Evolutionary conservation across 2,797 vertebrate genomes (phyloP).

Genomic region (Pipistrellus kuhlii): DNA sequence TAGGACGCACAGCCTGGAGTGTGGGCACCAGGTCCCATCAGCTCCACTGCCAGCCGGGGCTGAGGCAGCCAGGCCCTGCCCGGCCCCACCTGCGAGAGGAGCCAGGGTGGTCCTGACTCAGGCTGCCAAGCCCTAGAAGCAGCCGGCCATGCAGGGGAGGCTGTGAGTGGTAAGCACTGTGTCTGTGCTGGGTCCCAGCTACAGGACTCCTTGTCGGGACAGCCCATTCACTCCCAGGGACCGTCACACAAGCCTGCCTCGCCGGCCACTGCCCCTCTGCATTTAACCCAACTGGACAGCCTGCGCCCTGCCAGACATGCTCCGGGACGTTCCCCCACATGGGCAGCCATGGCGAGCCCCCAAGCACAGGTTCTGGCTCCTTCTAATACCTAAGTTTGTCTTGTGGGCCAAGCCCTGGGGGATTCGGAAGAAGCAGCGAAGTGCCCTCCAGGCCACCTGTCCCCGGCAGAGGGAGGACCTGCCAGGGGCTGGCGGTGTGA

Average conservation of each 20-base stretch:
- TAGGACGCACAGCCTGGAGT: neutral
- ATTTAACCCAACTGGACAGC: neutral
- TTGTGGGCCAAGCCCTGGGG: no score
- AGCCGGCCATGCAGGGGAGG: neutral
- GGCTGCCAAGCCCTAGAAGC: neutral
- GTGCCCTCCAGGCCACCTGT: neutral
- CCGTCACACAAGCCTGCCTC: neutral
- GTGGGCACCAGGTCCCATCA: neutral
- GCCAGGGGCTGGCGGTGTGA: rapidly evolving
- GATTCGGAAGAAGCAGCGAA: neutral
- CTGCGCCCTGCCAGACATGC: neutral
- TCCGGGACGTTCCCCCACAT: no score
- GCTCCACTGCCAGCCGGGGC: neutral
- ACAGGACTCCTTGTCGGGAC: no score
- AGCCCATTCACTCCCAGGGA: no score
- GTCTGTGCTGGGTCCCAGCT: neutral
- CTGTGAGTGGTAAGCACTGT: neutral
- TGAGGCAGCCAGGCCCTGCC: neutral
- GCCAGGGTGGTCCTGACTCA: rapidly evolving
- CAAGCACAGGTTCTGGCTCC: neutral
- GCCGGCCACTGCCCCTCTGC: rapidly evolving
- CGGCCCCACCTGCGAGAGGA: neutral
- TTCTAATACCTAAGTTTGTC: neutral
- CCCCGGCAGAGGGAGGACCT: no score
- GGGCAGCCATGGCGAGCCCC: neutral